Percentiles rank a stretch among this genome's conserved stretches.
Conservation (phyloP, 2,113 vertebrate genomes). For the Chlamydotis undulata region DNA sequence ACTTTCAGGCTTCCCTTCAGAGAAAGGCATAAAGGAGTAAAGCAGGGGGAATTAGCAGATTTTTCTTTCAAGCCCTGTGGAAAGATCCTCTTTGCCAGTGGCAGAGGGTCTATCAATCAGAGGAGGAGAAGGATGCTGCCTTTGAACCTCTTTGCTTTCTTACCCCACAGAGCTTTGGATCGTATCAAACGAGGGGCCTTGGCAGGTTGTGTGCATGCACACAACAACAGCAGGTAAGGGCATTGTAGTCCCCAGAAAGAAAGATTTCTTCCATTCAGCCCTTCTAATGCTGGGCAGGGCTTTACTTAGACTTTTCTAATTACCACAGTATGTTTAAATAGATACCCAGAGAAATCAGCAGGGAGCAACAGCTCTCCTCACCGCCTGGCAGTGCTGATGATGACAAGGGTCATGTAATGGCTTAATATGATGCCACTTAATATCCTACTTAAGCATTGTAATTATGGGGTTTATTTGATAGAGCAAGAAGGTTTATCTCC, state of each 20-base stretch:
- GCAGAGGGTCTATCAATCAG: not conserved
- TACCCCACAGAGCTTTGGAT: not conserved
- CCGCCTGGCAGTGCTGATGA: constrained; percentile 36
- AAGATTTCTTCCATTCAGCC: constrained; percentile 18
- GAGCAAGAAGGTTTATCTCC: constrained; percentile 51
- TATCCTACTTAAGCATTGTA: constrained; percentile 64
- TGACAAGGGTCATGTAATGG: constrained; percentile 59
- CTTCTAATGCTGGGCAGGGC: constrained; percentile 9
- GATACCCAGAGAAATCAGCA: constrained; percentile 46
- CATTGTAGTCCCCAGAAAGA: not conserved
- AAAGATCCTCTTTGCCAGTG: not conserved
- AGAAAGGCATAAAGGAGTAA: constrained; percentile 28
- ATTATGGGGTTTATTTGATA: constrained; percentile 60
- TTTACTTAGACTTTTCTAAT: constrained; percentile 61
- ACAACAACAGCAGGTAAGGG: not conserved
- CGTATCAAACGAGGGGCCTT: not conserved
- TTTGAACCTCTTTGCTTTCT: constrained; percentile 33
- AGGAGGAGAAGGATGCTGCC: not conserved
- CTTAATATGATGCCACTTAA: constrained; percentile 68
- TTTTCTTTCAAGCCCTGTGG: not conserved
- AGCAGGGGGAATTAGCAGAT: not conserved
- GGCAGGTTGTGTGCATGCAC: not conserved
- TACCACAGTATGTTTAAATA: constrained; percentile 56
- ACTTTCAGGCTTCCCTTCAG: constrained; percentile 40
- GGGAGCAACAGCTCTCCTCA: constrained; percentile 43